phyloP scores from a whole-genome alignment of 2,888 invertebrate genomes.

The Phyllotreta cruciferae region DNA sequence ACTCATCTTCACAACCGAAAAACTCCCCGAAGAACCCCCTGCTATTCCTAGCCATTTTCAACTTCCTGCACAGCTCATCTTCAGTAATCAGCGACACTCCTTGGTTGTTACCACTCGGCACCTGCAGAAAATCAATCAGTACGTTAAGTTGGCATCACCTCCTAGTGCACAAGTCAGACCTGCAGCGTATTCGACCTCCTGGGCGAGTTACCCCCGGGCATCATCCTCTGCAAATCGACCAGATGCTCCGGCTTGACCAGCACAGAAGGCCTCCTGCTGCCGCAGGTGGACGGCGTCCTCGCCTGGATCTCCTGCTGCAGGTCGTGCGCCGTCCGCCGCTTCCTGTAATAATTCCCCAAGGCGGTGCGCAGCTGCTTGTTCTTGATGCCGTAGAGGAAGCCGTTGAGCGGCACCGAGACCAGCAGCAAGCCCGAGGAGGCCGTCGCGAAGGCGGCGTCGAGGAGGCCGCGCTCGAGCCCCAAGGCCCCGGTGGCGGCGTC shows the following conservation, averaged over 20 bases:
- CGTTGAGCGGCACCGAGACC: slow-evolving; percentile 76
- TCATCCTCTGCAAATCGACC: too few species aligned
- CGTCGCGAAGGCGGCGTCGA: slow-evolving; percentile 65
- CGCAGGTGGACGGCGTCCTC: slow-evolving; percentile 79
- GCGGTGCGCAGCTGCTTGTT: slow-evolving; percentile 75
- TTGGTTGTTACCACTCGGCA: slow-evolving; percentile 62
- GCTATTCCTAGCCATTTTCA: slow-evolving; percentile 56
- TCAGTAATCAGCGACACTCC: slow-evolving; percentile 55
- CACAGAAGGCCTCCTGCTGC: slow-evolving; percentile 73
- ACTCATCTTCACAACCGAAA: slow-evolving; percentile 62
- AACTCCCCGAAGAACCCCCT: slow-evolving; percentile 68
- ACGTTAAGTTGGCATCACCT: slow-evolving; percentile 16
- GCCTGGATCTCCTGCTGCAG: slow-evolving; percentile 83
- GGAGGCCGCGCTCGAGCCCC: slow-evolving; percentile 67
- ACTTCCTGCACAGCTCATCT: slow-evolving; percentile 50
- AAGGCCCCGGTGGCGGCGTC: slow-evolving; percentile 68
- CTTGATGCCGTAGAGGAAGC: slow-evolving; percentile 79
- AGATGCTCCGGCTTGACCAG: slow-evolving; percentile 12
- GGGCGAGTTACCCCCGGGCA: neutral
- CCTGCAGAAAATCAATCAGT: slow-evolving; percentile 44
- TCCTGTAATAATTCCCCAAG: slow-evolving; percentile 78
- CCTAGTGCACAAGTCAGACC: too few species aligned
- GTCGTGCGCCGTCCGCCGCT: slow-evolving; percentile 79
- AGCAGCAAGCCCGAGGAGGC: slow-evolving; percentile 71
- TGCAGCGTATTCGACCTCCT: slow-evolving; percentile 78